These are phyloP conservation scores for Serinus canaria DNA, from an alignment of 2,113 vertebrate genomes.

Conservation along the genomic window DNA sequence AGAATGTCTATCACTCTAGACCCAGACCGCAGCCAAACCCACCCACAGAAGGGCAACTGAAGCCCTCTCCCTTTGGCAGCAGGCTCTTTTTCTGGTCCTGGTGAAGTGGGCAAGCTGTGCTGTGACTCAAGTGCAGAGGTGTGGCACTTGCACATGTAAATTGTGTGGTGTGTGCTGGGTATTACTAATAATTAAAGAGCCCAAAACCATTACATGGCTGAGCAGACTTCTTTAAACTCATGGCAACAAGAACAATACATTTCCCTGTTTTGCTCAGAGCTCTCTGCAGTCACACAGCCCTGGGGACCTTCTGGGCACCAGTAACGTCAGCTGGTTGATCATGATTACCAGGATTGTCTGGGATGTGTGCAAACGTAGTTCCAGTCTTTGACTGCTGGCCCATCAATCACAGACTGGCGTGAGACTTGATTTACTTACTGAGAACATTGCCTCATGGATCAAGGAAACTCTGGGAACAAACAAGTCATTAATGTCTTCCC, in stretches of 20 bases:
- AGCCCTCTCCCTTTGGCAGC: conserved; percentile 87
- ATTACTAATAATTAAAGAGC: conserved; percentile 59
- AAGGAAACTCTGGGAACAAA: background rate
- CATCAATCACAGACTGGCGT: background rate
- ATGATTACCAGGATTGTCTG: background rate
- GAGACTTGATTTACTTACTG: background rate
- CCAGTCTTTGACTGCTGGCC: background rate
- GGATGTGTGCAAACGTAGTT: background rate
- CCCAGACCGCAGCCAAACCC: conserved; percentile 85
- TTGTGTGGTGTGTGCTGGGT: background rate
- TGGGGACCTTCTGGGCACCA: background rate
- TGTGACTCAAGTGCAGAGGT: background rate
- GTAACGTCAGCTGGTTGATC: background rate
- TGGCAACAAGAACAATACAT: background rate
- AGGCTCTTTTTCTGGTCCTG: conserved; percentile 88
- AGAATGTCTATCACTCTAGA: conserved; percentile 89
- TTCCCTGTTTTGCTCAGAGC: background rate
- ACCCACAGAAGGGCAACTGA: conserved; percentile 77
- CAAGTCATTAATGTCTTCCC: background rate
- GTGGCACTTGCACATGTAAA: background rate
- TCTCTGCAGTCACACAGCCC: conserved; percentile 24
- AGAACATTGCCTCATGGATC: background rate
- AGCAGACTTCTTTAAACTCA: conserved; percentile 59
- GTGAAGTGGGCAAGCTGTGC: conserved; percentile 60
- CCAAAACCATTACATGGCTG: conserved; percentile 40